Base-by-base conservation (phyloP, 2,888 invertebrate species). In the Cerastis rubricosa region DNA sequence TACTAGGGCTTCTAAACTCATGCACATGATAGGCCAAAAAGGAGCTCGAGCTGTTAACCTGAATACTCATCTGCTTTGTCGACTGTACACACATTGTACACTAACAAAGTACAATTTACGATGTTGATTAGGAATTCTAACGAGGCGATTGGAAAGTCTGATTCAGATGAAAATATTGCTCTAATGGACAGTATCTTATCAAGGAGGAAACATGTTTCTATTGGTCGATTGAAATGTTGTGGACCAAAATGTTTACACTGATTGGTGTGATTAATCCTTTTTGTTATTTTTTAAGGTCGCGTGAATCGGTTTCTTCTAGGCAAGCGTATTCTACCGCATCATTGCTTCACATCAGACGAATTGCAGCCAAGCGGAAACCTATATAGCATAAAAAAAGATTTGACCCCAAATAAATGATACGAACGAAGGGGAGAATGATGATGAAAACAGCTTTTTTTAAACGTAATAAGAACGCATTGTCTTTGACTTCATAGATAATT, bases 41-140 rank as follows among this genome's bases (percentile, higher is more conserved):
- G 35, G 22, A 43, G 51, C 8, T 35, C 40, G 25, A 29, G n/a
- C 25, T 76, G 40, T 22, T 9, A 45, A 25, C 25, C 25, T 64
- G 19, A 3, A 19, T 19, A 54, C 19, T 6, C 54, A 57, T 78
- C 29, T 49, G 54, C 43, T 64, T 80, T 72, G n/a, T 57, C n/a
- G 35, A 57, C 64, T 83, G 59, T 73, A 83, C 81, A 77, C 67
- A 80, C 80, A 80, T 85, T 88, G 83, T 82, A 74, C 51, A 64
- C 80, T 78, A 80, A 88, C 87, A 87, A 88, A 87, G 72, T 85
- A 76, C 84, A 78, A 90, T 90, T 87, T 89, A 91, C 78, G 83
- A 85, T 71, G 65, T 83, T 85, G 87, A 91, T 91, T 89, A 88
- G 78, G 67, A 84, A 87, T 88, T 83, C 76, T 83, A 88, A 84